These are phyloP conservation scores for Taxidea taxus DNA, from an alignment of 2,113 vertebrate species.

Conservation along the genomic window DNA sequence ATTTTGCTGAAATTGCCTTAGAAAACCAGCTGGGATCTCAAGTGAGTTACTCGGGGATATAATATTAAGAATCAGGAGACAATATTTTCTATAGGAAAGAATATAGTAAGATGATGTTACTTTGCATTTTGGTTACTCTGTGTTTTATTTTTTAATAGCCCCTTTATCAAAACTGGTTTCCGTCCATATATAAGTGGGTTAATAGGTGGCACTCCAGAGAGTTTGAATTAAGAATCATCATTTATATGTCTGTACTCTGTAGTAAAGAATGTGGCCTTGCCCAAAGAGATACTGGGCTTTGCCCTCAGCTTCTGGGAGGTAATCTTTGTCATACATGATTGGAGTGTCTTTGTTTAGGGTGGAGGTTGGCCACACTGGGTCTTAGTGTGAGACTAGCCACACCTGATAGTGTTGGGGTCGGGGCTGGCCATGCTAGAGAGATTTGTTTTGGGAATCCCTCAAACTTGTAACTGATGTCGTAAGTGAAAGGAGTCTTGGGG, in stretches of 20 bases:
- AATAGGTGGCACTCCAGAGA: not conserved
- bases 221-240: not conserved
- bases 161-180: not conserved
- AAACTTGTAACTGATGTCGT: not conserved
- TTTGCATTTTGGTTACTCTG: not conserved
- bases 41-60: not conserved
- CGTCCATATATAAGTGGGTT: not conserved
- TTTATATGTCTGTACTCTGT: not conserved
- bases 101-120: not conserved
- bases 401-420: not conserved
- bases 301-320: not conserved
- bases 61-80: not conserved
- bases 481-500: not conserved
- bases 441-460: not conserved
- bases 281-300: not conserved
- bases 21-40: not conserved
- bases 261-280: constrained; percentile 15
- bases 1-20: constrained; percentile 33
- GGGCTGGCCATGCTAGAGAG: not conserved
- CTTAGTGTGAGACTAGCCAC: not conserved
- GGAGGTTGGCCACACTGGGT: not conserved
- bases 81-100: not conserved
- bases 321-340: not conserved
- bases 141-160: not conserved
- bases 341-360: not conserved